phyloP scores from a whole-genome alignment of 2,797 vertebrate genomes.

The Hozukius guyotensis region DNA sequence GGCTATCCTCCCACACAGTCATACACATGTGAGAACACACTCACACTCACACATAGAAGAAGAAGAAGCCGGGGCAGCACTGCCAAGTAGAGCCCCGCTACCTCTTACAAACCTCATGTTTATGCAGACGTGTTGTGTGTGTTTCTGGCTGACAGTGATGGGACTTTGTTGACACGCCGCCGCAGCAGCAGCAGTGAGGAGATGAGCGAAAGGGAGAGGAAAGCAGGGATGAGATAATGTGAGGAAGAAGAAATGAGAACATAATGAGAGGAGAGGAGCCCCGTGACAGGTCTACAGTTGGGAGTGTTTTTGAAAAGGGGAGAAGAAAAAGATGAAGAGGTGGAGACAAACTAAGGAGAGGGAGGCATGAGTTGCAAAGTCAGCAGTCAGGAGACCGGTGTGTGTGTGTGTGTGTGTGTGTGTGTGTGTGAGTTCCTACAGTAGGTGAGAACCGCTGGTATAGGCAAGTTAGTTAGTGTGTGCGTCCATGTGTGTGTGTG shows the following conservation, averaged over 20 bases:
- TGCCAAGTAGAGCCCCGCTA: conserved; percentile 15
- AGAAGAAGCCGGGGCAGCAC: neutral
- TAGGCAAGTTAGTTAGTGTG: conserved; percentile 3
- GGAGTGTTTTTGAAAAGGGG: conserved; percentile 40
- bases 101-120: conserved; percentile 33
- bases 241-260: neutral
- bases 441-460: conserved; percentile 4
- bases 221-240: conserved; percentile 14
- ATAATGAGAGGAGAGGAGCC: conserved; percentile 15
- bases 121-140: conserved; percentile 19
- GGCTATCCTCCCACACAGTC: conserved; percentile 28
- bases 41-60: neutral
- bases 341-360: conserved; percentile 30
- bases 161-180: conserved; percentile 29
- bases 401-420: conserved; percentile 2
- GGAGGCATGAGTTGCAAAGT: conserved; percentile 52
- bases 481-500: neutral
- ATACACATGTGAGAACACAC: neutral
- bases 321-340: conserved; percentile 20
- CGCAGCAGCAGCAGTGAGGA: neutral
- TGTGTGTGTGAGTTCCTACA: neutral
- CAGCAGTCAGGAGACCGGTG: conserved; percentile 51
- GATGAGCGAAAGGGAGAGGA: neutral
- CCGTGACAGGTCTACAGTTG: conserved; percentile 26
- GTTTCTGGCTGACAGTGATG: conserved; percentile 39